Conservation (phyloP, 2,113 vertebrate species). For the Carettochelys insculpta region DNA sequence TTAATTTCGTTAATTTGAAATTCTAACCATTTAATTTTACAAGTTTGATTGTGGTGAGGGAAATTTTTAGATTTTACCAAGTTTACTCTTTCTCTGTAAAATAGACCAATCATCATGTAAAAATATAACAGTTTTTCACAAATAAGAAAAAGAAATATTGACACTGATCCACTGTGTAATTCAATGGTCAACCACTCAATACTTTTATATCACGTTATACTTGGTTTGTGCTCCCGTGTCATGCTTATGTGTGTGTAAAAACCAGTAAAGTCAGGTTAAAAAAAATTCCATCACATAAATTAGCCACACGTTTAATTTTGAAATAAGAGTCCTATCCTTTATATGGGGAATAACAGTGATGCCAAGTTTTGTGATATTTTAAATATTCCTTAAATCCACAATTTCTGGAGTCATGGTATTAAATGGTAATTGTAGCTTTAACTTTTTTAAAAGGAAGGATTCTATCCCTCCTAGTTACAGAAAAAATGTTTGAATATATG, state of each 20-base stretch:
- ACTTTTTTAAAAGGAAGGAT: not conserved
- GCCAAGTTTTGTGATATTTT: slow-evolving; percentile 12
- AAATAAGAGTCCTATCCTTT: slow-evolving; percentile 5
- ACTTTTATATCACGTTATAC: not conserved
- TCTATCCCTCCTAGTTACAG: not conserved
- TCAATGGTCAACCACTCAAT: not conserved
- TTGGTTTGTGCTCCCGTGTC: not conserved
- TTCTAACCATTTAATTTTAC: slow-evolving; percentile 56
- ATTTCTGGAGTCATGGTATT: slow-evolving; percentile 39
- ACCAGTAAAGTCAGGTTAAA: not conserved
- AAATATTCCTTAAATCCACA: not conserved
- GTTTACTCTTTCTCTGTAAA: slow-evolving; percentile 5
- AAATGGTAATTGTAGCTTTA: not conserved
- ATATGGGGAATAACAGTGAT: not conserved
- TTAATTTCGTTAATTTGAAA: slow-evolving; percentile 53
- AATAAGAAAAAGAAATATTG: slow-evolving; percentile 17
- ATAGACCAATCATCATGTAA: not conserved
- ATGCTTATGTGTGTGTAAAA: not conserved
- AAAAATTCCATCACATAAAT: slow-evolving; percentile 14
- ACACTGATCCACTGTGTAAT: not conserved
- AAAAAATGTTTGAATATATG: slow-evolving; percentile 37
- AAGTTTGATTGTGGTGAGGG: slow-evolving; percentile 31
- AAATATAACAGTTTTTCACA: slow-evolving; percentile 14
- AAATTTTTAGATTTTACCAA: slow-evolving; percentile 47
- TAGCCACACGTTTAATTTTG: not conserved